Base-by-base conservation (phyloP, 2,797 vertebrate genomes). In the Cheirogaleus major region DNA sequence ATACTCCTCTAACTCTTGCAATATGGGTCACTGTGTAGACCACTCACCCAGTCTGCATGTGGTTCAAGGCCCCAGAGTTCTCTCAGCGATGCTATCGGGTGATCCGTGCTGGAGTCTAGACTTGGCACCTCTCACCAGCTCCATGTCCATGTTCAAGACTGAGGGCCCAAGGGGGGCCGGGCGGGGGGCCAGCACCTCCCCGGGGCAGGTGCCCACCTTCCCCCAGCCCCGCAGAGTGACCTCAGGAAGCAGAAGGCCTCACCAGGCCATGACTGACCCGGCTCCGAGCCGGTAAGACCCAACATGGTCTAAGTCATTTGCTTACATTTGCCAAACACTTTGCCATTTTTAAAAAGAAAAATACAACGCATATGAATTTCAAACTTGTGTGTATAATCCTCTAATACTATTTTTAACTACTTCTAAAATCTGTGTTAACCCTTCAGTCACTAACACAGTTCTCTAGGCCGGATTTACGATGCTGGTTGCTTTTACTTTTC, bases 271-370 rank as follows among this genome's bases (percentile, higher is more conserved):
- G 98, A 98, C 97, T 91, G 97, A 96, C 97, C 50, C 2, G 0
- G 83, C 98, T 98, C 98, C 96, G 93, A 98, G 98, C 97, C 94
- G 69, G 89, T 86, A 97, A 96, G 96, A 97, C 97, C 97, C 97
- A 88, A 87, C 93, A 85, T 89, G 97, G 97, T 97, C 98, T 98
- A 90, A 98, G 97, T 96, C 97, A 94, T 98, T 97, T 98, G 97
- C 98, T 98, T 97, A 98, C 98, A 97, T 98, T 98, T 98, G 98
- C 98, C 98, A 98, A 98, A 98, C 55, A 76, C 98, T 98, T 98
- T 98, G 97, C 98, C 98, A 97, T 97, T 98, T 98, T 97, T 98
- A 86, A 96, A 95, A 97, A 67, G 59, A 50, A 93, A 88, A 84
- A 96, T 91, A 84, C 94, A 92, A 57, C 69, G 97, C 95, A 94